These are phyloP conservation scores for Actinopyga echinites DNA, from an alignment of 53 echinoderm and acorn worm genomes.

Conservation along the genomic window DNA sequence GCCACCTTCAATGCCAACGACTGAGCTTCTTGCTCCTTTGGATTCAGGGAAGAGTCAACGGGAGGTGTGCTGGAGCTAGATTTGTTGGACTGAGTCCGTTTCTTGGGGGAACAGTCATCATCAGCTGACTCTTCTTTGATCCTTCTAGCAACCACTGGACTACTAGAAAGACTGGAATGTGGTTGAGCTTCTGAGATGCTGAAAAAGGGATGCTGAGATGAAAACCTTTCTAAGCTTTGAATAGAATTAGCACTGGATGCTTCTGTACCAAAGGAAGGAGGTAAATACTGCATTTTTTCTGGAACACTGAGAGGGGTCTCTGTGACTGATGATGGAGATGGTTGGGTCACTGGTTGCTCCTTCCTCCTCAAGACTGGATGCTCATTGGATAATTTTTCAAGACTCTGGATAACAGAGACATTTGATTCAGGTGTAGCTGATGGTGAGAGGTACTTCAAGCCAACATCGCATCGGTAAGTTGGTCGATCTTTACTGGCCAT, in stretches of 20 bases:
- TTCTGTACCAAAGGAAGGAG: conserved; percentile 27
- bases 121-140: no score
- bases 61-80: not conserved
- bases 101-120: not conserved
- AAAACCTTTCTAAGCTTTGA: conserved; percentile 38
- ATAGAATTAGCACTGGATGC: conserved; percentile 20
- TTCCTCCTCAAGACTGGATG: conserved; percentile 21
- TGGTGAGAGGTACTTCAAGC: conserved; percentile 9
- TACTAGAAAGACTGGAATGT: conserved; percentile 21
- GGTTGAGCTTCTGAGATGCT: not conserved
- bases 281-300: conserved; percentile 29
- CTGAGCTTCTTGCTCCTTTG: not conserved
- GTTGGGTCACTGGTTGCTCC: not conserved
- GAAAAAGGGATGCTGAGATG: conserved; percentile 2
- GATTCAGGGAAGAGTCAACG: not conserved
- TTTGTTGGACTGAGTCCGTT: not conserved
- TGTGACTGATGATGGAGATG: not conserved
- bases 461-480: not conserved
- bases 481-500: not conserved
- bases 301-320: not conserved
- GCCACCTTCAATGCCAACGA: not conserved
- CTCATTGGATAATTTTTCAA: conserved; percentile 18
- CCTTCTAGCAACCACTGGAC: no score
- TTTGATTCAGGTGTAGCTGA: conserved; percentile 5
- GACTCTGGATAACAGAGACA: conserved; percentile 31